A percentile compares a stretch with the other conserved stretches of the same genome.
Conservation (phyloP, 2,888 invertebrate genomes). For the Myopa testacea region DNA sequence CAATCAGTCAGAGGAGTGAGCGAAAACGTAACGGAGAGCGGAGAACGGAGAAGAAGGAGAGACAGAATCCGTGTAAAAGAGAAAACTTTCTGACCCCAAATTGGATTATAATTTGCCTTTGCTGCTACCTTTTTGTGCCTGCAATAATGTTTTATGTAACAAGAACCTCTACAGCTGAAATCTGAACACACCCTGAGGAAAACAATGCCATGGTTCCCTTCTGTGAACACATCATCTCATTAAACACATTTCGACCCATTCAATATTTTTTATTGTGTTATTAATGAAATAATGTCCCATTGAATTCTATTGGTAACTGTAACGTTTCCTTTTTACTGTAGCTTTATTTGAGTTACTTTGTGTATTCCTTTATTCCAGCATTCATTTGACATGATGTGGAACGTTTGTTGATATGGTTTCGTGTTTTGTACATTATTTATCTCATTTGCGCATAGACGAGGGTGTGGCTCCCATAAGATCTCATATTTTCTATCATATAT, state of each 20-base stretch:
- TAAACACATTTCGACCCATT: slow-evolving; percentile 36
- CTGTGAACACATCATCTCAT: slow-evolving; percentile 36
- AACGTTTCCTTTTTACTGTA: slow-evolving; percentile 28
- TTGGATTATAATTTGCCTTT: slow-evolving; percentile 52
- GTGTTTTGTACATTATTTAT: slow-evolving; percentile 14
- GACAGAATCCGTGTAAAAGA: slow-evolving; percentile 20
- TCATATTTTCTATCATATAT: slow-evolving; percentile 10
- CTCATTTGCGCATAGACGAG: slow-evolving; percentile 1
- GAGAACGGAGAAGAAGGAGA: not conserved
- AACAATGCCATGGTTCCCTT: slow-evolving; percentile 32
- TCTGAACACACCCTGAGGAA: slow-evolving; percentile 24
- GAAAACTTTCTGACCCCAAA: slow-evolving; percentile 51
- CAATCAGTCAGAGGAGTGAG: not conserved
- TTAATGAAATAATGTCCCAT: slow-evolving; percentile 61
- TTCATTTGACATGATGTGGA: slow-evolving; percentile 12
- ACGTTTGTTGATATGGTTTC: slow-evolving; percentile 11
- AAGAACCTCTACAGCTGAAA: slow-evolving; percentile 30
- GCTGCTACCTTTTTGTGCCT: slow-evolving; percentile 21
- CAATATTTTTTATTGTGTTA: slow-evolving; percentile 36
- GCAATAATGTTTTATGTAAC: slow-evolving; percentile 10
- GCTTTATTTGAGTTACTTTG: slow-evolving; percentile 9
- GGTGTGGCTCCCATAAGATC: slow-evolving; percentile 13
- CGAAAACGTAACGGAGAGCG: not conserved
- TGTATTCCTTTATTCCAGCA: slow-evolving; percentile 15
- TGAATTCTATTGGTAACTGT: slow-evolving; percentile 41